Evolutionary conservation across 2,113 vertebrate species (phyloP), one percentile per base, ranked within the genome.

Genomic region (Saimiri boliviensis): DNA sequence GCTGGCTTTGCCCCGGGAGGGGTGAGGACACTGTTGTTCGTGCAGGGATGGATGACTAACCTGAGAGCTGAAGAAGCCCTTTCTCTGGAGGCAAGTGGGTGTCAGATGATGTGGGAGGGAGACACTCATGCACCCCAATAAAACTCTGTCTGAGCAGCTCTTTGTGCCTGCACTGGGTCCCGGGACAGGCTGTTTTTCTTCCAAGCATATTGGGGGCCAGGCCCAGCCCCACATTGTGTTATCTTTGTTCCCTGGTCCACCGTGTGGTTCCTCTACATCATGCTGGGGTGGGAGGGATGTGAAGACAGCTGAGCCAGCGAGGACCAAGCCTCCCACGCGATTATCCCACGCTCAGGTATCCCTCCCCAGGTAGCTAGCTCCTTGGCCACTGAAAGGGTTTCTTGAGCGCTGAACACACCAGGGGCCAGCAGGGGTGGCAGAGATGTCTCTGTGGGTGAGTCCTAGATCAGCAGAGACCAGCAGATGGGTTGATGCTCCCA

Each of bases 31-130:
- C 52, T 4, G 21, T n/a, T 82, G 58, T 74, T 49, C 47, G 30
- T 83, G n/a, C 32, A 68, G 77, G 27, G n/a, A 35, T 0, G 32
- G 86, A 84, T 97, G 94, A 97, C 96, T 97, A 70, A 97, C 3
- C 1, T 0, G 9, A 63, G 74, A 40, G 47, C 45, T 83, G 93
- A 97, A 91, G 45, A 25, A 80, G 74, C 83, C 79, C 91, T 97
- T 97, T 97, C 96, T 97, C 94, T 42, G 35, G 82, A 91, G 87
- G 86, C 54, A 49, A 93, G 97, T 83, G 95, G 91, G 82, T 42
- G 42, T 88, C 97, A 85, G 92, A 95, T 68, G 54, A 37, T 19
- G 89, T 76, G 63, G 89, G 30, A 89, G 94, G 82, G 32, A 93
- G 32, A 87, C 54, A 93, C 84, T 12, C 47, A 74, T 0, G 10